Evolutionary conservation across 2,113 vertebrate genomes (phyloP).

Genomic region (Myrmecophaga tridactyla): DNA sequence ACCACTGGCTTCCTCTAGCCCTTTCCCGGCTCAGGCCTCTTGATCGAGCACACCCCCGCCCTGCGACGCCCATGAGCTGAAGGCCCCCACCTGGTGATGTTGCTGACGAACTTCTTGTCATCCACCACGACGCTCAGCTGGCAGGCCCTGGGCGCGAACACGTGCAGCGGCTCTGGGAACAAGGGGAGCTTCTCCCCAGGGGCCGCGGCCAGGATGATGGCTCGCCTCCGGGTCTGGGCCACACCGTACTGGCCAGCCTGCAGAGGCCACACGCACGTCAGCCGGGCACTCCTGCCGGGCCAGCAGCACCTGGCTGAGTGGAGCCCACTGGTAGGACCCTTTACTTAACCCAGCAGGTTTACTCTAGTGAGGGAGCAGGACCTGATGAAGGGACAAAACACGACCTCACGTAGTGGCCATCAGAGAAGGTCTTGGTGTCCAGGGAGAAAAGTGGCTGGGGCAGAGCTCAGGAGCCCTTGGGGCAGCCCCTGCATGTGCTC

Average conservation of each 20-base stretch:
- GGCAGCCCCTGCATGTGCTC: not conserved
- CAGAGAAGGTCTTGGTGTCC: not conserved
- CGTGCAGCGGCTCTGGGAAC: constrained; percentile 94
- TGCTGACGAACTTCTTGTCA: constrained; percentile 94
- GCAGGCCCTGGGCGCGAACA: constrained; percentile 94
- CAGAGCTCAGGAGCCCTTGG: too few species aligned
- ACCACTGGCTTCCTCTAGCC: not conserved
- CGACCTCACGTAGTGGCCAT: fast-evolving
- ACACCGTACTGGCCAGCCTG: constrained; percentile 97
- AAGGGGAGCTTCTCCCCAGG: constrained; percentile 94
- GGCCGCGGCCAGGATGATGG: constrained; percentile 93
- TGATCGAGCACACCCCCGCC: not conserved
- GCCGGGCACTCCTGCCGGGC: fast-evolving
- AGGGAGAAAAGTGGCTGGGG: not conserved
- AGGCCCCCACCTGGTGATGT: constrained; percentile 90
- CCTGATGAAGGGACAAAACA: not conserved
- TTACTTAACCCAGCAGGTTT: not conserved
- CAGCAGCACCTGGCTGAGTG: not conserved
- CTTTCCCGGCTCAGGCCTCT: not conserved
- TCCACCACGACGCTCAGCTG: constrained; percentile 94
- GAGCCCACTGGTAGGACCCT: not conserved
- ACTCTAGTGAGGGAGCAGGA: too few species aligned
- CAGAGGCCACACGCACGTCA: not conserved
- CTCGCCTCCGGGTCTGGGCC: constrained; percentile 93
- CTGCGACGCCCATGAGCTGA: fast-evolving